Evolutionary conservation across 2,113 vertebrate species (phyloP), one percentile per base, ranked within the genome.

Genomic region (Raja brachyura): DNA sequence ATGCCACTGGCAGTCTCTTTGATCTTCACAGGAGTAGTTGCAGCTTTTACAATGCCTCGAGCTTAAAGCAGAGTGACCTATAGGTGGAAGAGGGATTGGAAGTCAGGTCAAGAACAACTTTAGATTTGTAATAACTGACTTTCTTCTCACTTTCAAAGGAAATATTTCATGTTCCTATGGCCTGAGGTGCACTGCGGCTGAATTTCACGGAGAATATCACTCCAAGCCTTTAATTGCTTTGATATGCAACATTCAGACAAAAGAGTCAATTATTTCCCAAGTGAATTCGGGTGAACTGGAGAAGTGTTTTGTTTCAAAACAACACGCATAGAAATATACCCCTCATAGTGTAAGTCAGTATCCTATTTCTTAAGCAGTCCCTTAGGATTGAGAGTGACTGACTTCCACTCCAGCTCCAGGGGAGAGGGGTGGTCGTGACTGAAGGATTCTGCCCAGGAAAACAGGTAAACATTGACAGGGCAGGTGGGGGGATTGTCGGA

Each of bases 81-180:
- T 11, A 25, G 68, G 90, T 92, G 90, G 66, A 92, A 48, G 33
- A 73, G 70, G 20, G 20, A 92, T 74, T 92, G 68, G 20, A 73
- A 92, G 90, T 73, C 90, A 74, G 68, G 63, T 92, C 90, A 92
- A 92, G 90, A 92, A 54, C 68, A 74, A 73, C 90, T 11, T 74
- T 70, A 39, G 66, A 73, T 92, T 74, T 73, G 68, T 92, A 92
- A 92, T 92, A 92, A 92, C 11, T 92, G 66, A 92, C 31, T 92
- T 92, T 92, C 33, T 73, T 92, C 90, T 92, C 31, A 92, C 6
- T 92, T 92, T 92, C 90, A 92, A 92, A 74, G 68, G 25, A 54
- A 74, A 18, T 25, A 92, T 92, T 92, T 92, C 39, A 92, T 88
- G 68, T 70, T 92, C 33, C 33, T 92, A 18, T 11, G 68, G 68